Percentiles rank a stretch among this genome's conserved stretches.
These are phyloP conservation scores for Chrosomus eos DNA, from an alignment of 2,797 vertebrate genomes.

Conservation along the genomic window DNA sequence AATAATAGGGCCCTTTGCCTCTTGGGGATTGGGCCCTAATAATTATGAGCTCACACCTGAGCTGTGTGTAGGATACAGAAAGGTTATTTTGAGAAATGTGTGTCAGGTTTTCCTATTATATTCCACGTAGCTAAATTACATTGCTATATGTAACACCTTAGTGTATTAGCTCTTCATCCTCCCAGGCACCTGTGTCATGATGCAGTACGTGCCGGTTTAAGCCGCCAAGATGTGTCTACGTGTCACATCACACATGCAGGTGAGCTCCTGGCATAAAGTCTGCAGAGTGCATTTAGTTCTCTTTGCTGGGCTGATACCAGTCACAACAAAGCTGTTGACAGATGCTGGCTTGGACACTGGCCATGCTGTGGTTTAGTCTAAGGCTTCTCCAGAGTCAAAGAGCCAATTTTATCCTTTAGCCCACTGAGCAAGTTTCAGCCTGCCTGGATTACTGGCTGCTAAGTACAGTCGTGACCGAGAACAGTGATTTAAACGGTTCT, in stretches of 20 bases:
- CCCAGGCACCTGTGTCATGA: background rate
- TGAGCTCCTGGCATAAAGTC: conserved; percentile 30
- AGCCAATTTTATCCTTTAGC: conserved; percentile 70
- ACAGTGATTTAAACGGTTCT: conserved; percentile 27
- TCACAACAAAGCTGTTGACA: conserved; percentile 67
- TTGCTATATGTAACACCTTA: background rate
- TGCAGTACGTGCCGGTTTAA: background rate
- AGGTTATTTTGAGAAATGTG: conserved; percentile 3
- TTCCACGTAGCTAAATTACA: conserved; percentile 17
- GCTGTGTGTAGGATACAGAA: conserved; percentile 9
- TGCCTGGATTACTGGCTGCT: conserved; percentile 57
- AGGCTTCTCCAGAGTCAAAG: conserved; percentile 73
- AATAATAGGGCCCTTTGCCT: too few relatives aligned
- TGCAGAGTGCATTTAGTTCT: conserved; percentile 65
- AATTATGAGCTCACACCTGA: background rate
- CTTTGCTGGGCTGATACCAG: conserved; percentile 67
- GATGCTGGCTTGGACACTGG: conserved; percentile 66
- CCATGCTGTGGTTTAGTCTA: conserved; percentile 71
- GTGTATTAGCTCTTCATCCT: background rate
- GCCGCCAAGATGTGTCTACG: background rate
- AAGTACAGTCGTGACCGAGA: conserved; percentile 24
- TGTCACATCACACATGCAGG: conserved; percentile 27
- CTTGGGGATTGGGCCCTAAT: too few relatives aligned
- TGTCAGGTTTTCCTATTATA: conserved; percentile 13
- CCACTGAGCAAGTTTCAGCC: conserved; percentile 69